Percentiles rank a stretch among this genome's conserved stretches.
These are phyloP conservation scores for Tortricodes alternella DNA, from an alignment of 2,888 invertebrate genomes.

Conservation along the genomic window DNA sequence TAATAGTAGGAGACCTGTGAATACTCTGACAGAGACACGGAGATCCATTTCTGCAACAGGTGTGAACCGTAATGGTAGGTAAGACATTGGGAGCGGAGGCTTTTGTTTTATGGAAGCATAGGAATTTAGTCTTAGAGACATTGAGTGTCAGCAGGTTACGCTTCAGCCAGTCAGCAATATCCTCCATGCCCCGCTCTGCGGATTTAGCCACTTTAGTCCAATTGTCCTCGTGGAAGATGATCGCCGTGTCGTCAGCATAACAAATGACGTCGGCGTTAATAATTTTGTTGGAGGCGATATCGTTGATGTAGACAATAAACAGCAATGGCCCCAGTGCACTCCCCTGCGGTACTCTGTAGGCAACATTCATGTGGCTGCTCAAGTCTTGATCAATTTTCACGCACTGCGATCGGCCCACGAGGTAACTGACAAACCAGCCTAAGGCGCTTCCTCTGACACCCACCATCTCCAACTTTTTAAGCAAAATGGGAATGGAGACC, in stretches of 20 bases:
- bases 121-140: too few species aligned
- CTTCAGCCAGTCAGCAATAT: too few species aligned
- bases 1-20: too few species aligned
- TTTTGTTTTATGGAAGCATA: too few species aligned
- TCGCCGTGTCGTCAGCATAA: neutral
- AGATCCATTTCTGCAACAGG: too few species aligned
- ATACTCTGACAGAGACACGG: too few species aligned
- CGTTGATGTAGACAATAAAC: neutral
- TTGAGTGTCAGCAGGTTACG: too few species aligned
- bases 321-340: too few species aligned
- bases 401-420: neutral
- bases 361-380: neutral
- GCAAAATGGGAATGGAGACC: neutral
- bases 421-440: neutral
- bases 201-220: neutral
- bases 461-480: neutral
- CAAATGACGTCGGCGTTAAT: neutral
- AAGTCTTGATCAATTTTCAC: neutral
- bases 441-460: neutral
- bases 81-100: too few species aligned
- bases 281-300: neutral
- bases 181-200: too few species aligned
- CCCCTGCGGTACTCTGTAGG: neutral
- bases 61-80: too few species aligned
- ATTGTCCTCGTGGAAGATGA: neutral